phyloP scores from a whole-genome alignment of 2,797 vertebrate genomes.

The Coluber constrictor region DNA sequence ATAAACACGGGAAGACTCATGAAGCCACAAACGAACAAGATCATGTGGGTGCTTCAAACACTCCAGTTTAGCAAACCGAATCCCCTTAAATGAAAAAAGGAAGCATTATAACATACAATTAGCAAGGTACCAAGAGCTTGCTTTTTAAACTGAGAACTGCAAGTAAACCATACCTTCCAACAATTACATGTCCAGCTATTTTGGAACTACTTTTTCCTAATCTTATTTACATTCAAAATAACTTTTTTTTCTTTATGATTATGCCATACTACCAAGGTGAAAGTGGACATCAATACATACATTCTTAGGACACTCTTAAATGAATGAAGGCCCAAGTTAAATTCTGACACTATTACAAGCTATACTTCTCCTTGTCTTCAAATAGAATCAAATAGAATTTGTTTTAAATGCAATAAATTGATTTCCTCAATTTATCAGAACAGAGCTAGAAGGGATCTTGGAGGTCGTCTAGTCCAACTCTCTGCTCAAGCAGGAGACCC shows the following conservation, averaged over 20 bases:
- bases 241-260: not conserved
- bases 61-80: constrained; percentile 77
- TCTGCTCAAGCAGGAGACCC: not conserved
- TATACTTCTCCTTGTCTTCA: not conserved
- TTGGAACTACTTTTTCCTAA: not conserved
- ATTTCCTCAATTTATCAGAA: not conserved
- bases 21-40: constrained; percentile 75
- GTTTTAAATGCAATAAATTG: not conserved
- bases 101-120: not conserved
- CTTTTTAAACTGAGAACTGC: not conserved
- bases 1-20: constrained; percentile 77
- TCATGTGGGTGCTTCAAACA: constrained; percentile 70
- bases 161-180: not conserved
- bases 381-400: not conserved
- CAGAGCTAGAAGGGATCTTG: not conserved
- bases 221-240: not conserved
- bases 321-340: not conserved
- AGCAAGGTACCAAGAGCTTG: not conserved
- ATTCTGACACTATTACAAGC: not conserved
- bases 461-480: not conserved
- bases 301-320: not conserved
- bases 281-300: not conserved
- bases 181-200: not conserved
- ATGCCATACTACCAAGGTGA: not conserved
- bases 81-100: constrained; percentile 66